Conservation (phyloP, 2,888 invertebrate species). For the Lepidonotus clava region DNA sequence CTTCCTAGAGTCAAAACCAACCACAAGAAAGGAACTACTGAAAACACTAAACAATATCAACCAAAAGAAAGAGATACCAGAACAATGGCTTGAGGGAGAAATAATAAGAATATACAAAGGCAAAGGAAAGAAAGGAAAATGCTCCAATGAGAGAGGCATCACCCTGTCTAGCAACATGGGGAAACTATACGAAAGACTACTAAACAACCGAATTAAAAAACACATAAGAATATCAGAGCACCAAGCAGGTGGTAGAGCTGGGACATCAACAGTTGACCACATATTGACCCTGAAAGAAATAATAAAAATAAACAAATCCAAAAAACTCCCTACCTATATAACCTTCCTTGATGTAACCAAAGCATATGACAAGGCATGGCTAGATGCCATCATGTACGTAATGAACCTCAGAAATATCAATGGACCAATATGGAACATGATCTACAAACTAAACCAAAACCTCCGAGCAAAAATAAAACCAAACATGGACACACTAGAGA, state of each 20-base stretch:
- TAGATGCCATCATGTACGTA: conserved; percentile 4
- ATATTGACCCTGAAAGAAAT: not conserved
- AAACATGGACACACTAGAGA: conserved; percentile 11
- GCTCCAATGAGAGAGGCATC: not conserved
- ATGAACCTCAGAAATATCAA: not conserved
- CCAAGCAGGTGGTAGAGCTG: not conserved
- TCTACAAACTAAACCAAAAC: not conserved
- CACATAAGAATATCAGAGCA: not conserved
- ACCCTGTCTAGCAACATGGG: conserved; percentile 4
- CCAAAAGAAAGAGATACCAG: not conserved
- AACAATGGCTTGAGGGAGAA: not conserved
- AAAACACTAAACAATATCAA: not conserved
- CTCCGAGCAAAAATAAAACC: not conserved
- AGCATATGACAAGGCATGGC: conserved; percentile 10
- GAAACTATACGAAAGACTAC: not conserved
- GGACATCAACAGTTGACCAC: not conserved
- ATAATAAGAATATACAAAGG: not conserved
- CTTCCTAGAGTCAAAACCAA: not conserved
- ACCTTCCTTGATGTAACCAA: conserved; percentile 39
- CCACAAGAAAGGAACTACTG: not conserved
- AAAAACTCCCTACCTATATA: not conserved
- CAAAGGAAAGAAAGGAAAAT: not conserved
- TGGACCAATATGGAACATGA: not conserved
- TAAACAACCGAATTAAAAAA: not conserved
- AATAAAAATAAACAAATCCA: not conserved